These are phyloP conservation scores for Decapterus maruadsi DNA, from an alignment of 2,797 vertebrate species.

Conservation along the genomic window DNA sequence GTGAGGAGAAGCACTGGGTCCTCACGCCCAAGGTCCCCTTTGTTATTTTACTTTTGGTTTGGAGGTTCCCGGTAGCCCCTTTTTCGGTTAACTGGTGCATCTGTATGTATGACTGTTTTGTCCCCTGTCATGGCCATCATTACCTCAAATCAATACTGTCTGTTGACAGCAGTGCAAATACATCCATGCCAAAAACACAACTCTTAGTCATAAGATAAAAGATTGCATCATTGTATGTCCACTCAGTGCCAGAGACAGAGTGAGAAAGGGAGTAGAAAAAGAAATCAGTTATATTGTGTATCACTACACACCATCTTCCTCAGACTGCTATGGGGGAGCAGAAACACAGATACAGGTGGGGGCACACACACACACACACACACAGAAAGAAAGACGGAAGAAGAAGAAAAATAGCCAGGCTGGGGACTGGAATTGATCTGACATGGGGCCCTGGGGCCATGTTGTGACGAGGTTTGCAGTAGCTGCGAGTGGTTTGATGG, in stretches of 20 bases:
- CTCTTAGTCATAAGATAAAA: constrained; percentile 34
- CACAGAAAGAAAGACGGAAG: background rate
- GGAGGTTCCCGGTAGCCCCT: too few relatives aligned
- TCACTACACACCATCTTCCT: constrained; percentile 56
- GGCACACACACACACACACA: background rate
- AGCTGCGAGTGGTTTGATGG: constrained; percentile 51
- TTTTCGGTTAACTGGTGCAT: too few relatives aligned
- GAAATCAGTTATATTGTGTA: constrained; percentile 61
- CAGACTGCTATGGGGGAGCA: constrained; percentile 22
- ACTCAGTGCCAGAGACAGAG: constrained; percentile 24
- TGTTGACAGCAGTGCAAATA: constrained; percentile 8
- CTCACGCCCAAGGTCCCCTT: too few relatives aligned
- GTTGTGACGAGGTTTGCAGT: constrained; percentile 56
- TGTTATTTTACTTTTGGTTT: too few relatives aligned
- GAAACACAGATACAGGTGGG: constrained; percentile 32
- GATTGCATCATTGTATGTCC: constrained; percentile 33
- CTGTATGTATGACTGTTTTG: constrained; percentile 25
- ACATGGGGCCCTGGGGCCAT: constrained; percentile 41
- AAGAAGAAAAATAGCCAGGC: constrained; percentile 40
- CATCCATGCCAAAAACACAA: background rate
- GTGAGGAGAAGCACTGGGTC: too few relatives aligned
- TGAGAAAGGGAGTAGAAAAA: constrained; percentile 33
- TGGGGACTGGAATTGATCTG: constrained; percentile 50
- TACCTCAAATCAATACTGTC: constrained; percentile 72
- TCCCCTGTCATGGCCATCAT: constrained; percentile 54